Evolutionary conservation across 2,113 vertebrate species (phyloP).

Genomic region (Oncorhynchus kisutch): DNA sequence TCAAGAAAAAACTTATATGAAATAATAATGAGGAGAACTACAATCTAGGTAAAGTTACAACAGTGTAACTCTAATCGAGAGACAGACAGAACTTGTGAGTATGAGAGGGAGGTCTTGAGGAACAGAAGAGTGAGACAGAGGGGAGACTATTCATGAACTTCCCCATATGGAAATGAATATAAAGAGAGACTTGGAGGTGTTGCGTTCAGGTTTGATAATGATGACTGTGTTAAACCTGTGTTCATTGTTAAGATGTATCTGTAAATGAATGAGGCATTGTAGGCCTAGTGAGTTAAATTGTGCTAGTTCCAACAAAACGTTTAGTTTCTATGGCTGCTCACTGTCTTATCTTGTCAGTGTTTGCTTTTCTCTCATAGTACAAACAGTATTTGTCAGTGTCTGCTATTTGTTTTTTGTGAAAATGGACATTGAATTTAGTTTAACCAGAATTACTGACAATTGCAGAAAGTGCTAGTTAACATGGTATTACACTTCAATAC

Average conservation of each 20-base stretch:
- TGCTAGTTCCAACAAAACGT: too few relatives aligned
- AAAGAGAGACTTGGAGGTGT: neutral
- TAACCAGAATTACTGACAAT: neutral
- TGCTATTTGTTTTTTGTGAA: neutral
- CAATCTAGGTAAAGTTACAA: constrained; percentile 65
- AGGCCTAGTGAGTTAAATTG: too few relatives aligned
- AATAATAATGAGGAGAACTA: constrained; percentile 71
- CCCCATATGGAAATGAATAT: neutral
- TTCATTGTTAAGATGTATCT: neutral
- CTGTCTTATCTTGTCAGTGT: too few relatives aligned
- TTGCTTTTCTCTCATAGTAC: too few relatives aligned
- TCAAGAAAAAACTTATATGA: constrained; percentile 41
- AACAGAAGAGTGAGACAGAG: neutral
- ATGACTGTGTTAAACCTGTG: too few relatives aligned
- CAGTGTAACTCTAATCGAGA: constrained; percentile 69
- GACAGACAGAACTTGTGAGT: constrained; percentile 42
- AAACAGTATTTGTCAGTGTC: neutral
- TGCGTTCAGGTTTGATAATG: neutral
- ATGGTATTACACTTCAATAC: neutral
- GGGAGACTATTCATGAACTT: constrained; percentile 30
- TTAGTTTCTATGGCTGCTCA: too few relatives aligned
- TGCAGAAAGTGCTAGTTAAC: neutral
- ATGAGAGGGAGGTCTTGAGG: constrained; percentile 13
- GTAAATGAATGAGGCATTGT: neutral
- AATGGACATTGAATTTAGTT: neutral